Evolutionary conservation across 2,113 vertebrate genomes (phyloP), one percentile per base, ranked within the genome.

Genomic region (Danio rerio): DNA sequence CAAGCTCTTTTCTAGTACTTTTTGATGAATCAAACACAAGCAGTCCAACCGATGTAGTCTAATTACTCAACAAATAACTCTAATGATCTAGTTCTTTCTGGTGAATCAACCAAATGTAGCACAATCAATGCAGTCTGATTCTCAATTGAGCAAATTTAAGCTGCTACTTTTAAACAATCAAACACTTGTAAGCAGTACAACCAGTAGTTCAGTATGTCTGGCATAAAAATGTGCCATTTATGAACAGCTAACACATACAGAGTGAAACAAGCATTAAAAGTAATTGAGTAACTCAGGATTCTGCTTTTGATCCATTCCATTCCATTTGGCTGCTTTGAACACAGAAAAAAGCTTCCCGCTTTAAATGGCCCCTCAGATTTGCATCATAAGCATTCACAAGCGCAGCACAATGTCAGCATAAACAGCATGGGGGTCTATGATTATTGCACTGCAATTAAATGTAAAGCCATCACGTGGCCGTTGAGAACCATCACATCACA

Each of bases 381-480:
- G 20, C 6, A 43, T 50, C 47, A 31, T 16, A 45, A 45, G n/a
- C 53, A 75, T 7, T 58, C 59, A 62, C 75, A 59, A 31, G 52
- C 65, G 20, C 42, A 58, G 40, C 52, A 58, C 50, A 81, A n/a
- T 49, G 47, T 53, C 49, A 61, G 15, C 70, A 42, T 74, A 58
- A 74, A 74, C 42, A 58, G 49, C 69, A 52, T 52, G 45, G 10
- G 11, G 21, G 49, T 74, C 71, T 58, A 43, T 56, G 53, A 74
- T 45, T 74, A 66, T 75, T 82, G 61, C 31, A 65, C 3, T 21
- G 31, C 72, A 66, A 75, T 82, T 82, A 82, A 75, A 82, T 18
- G 18, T 56, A 8, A 52, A 16, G 80, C 52, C 43, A 31, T 63
- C 56, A 56, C 7, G 12, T 43, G 50, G 56, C 52, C 18, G 58